Percentiles rank a stretch among this genome's conserved stretches.
Evolutionary conservation across 1,140 invertebrate species (phyloP).

Genomic region (Stegodyphus dumicola): DNA sequence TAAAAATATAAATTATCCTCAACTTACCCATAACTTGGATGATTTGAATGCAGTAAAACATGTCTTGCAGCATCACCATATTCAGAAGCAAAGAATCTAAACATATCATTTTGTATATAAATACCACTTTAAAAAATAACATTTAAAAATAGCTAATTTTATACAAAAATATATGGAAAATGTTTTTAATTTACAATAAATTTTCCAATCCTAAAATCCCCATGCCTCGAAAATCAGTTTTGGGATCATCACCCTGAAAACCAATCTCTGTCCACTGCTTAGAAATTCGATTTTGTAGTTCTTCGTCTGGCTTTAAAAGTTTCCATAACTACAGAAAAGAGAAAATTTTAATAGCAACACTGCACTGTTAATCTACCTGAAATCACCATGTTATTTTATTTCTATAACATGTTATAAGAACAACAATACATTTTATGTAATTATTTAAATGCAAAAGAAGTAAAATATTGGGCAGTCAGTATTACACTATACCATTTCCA

Average conservation of each 20-base stretch:
- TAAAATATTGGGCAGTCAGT: no score
- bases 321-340: constrained; percentile 76
- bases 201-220: constrained; percentile 94
- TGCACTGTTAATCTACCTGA: no score
- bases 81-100: constrained; percentile 80
- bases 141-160: no score
- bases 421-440: no score
- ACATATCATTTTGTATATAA: background rate
- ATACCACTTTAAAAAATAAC: background rate
- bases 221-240: constrained; percentile 98
- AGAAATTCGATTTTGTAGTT: constrained; percentile 70
- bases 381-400: no score
- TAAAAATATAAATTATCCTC: no score
- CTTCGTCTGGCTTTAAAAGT: constrained; percentile 79
- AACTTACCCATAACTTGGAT: constrained; percentile 84
- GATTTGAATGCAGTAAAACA: constrained; percentile 87
- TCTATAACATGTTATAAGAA: no score
- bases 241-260: constrained; percentile 96
- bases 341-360: background rate
- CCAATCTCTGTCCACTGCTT: constrained; percentile 97
- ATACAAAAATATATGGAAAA: background rate
- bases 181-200: constrained; percentile 75
- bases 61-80: constrained; percentile 83
- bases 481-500: no score
- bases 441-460: no score